These are phyloP conservation scores for Physeter macrocephalus DNA, from an alignment of 2,113 vertebrate genomes.

Conservation along the genomic window DNA sequence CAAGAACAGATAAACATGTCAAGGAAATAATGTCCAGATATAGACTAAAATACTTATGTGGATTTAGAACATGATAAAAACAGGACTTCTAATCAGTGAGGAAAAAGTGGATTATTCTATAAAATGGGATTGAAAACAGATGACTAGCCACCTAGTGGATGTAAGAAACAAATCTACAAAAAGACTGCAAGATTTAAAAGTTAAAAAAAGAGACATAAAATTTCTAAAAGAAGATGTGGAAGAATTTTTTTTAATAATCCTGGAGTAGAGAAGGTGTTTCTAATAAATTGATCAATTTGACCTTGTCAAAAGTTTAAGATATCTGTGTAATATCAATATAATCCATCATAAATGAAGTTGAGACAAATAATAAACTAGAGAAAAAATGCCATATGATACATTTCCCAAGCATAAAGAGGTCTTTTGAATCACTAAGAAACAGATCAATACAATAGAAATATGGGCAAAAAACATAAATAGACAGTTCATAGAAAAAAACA, in stretches of 20 bases:
- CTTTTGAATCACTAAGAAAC: neutral
- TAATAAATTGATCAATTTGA: neutral
- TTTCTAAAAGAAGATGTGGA: neutral
- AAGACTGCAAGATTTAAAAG: neutral
- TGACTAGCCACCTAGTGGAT: neutral
- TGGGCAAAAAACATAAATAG: neutral
- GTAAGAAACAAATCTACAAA: neutral
- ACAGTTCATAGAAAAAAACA: neutral
- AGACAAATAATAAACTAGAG: neutral
- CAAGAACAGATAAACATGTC: neutral
- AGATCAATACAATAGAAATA: neutral
- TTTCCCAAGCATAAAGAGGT: neutral
- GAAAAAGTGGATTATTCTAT: slow-evolving; percentile 22
- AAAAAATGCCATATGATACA: neutral
- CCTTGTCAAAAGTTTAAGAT: neutral
- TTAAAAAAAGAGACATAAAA: neutral
- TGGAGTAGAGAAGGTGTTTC: neutral
- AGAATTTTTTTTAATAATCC: neutral
- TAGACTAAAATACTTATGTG: slow-evolving; percentile 14
- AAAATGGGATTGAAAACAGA: neutral
- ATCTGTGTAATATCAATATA: neutral
- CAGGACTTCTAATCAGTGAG: neutral
- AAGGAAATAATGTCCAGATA: slow-evolving; percentile 1
- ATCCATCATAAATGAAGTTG: neutral
- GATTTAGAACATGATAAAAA: slow-evolving; percentile 37